These are phyloP conservation scores for Furcifer pardalis DNA, from an alignment of 2,797 vertebrate genomes.

Conservation along the genomic window DNA sequence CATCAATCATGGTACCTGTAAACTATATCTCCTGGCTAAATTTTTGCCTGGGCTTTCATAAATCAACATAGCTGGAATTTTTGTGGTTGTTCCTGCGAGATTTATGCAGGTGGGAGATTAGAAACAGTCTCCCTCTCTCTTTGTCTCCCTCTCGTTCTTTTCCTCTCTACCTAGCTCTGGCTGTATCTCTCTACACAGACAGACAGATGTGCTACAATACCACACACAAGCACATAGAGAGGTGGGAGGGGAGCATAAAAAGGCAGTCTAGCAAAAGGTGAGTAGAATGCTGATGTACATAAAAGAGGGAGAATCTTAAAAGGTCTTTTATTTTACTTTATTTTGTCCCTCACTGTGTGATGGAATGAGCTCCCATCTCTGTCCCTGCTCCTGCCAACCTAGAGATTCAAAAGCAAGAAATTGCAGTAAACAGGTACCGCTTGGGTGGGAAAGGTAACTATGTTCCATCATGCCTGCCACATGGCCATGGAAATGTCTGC, in stretches of 20 bases:
- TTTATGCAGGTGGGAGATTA: constrained; percentile 78
- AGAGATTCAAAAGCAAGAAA: too few relatives aligned
- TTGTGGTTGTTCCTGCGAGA: constrained; percentile 79
- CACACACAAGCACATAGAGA: not conserved
- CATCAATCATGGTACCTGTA: constrained; percentile 63
- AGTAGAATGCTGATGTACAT: constrained; percentile 62
- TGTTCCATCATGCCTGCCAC: too few relatives aligned
- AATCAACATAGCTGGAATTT: constrained; percentile 84
- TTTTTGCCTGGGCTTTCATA: constrained; percentile 74
- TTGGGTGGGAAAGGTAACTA: too few relatives aligned
- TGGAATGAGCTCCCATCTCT: too few relatives aligned
- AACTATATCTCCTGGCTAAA: constrained; percentile 66
- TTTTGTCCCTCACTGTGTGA: too few relatives aligned
- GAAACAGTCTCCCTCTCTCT: constrained; percentile 65
- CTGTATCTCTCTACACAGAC: not conserved
- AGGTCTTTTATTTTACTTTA: not conserved
- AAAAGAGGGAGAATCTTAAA: constrained; percentile 59
- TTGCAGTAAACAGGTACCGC: too few relatives aligned
- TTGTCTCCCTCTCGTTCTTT: not conserved
- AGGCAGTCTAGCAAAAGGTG: constrained; percentile 53
- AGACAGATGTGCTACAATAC: too few relatives aligned
- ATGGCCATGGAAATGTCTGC: too few relatives aligned
- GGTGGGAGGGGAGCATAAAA: constrained; percentile 37
- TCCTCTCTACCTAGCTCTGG: not conserved
- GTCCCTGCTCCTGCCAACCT: too few relatives aligned